These are phyloP conservation scores for Crypturellus tataupa DNA, from an alignment of 2,797 vertebrate species.

Conservation along the genomic window DNA sequence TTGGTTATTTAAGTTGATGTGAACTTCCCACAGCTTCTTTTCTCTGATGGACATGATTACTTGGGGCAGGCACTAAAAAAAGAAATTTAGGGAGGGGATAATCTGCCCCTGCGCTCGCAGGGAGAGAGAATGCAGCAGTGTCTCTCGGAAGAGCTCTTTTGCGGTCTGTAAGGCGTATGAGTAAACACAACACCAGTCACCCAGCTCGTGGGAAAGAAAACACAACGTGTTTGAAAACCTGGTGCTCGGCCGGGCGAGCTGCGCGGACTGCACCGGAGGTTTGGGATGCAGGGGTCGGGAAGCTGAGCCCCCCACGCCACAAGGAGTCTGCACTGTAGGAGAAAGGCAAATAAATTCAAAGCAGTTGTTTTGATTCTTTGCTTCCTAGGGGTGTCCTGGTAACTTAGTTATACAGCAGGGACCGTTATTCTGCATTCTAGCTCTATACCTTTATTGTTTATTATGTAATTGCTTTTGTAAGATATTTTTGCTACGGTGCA, in stretches of 20 bases:
- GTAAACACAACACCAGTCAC: constrained; percentile 55
- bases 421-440: background rate
- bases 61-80: background rate
- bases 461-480: background rate
- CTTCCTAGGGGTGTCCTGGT: background rate
- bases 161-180: constrained; percentile 51
- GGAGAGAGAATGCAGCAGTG: background rate
- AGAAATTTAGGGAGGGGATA: background rate
- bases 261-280: background rate
- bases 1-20: background rate
- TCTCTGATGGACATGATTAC: background rate
- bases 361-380: background rate
- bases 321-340: background rate
- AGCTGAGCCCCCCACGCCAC: background rate
- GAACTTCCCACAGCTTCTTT: background rate
- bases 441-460: background rate
- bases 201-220: constrained; percentile 71
- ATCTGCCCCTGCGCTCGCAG: fast-evolving
- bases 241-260: background rate
- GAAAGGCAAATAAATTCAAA: constrained; percentile 18
- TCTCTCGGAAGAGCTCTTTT: background rate
- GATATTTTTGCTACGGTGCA: background rate
- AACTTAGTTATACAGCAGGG: background rate
- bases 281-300: background rate
- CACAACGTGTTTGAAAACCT: constrained; percentile 51